Conservation (phyloP, 2,797 vertebrate genomes). For the Trichosurus vulpecula region DNA sequence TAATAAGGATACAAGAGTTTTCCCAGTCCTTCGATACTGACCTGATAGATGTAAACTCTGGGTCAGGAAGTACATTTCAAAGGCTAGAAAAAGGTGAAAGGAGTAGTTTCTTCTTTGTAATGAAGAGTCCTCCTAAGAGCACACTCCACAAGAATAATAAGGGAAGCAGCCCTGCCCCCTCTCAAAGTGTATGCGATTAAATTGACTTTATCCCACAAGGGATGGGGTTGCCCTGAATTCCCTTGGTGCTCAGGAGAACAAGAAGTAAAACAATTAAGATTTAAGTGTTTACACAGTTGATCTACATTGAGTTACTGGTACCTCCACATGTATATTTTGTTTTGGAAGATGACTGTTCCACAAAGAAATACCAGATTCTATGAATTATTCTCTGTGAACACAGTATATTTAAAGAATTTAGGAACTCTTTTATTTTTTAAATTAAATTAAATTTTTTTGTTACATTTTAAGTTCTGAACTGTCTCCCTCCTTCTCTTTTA, state of each 20-base stretch:
- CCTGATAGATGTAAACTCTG: not conserved
- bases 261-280: not conserved
- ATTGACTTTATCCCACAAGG: not conserved
- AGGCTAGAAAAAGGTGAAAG: not conserved
- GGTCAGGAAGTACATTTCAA: not conserved
- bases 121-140: not conserved
- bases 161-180: not conserved
- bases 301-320: not conserved
- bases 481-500: no score
- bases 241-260: not conserved
- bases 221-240: not conserved
- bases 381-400: no score
- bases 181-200: not conserved
- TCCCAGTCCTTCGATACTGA: not conserved
- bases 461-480: no score
- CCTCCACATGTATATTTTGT: not conserved
- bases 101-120: not conserved
- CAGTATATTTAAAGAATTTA: not conserved
- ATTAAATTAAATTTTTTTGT: no score
- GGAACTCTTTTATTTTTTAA: not conserved
- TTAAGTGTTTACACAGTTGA: not conserved
- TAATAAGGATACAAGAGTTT: not conserved
- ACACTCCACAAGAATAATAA: not conserved
- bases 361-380: no score
- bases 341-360: not conserved